Evolutionary conservation across 2,113 vertebrate species (phyloP).

Genomic region (Pomatorhinus ruficollis): DNA sequence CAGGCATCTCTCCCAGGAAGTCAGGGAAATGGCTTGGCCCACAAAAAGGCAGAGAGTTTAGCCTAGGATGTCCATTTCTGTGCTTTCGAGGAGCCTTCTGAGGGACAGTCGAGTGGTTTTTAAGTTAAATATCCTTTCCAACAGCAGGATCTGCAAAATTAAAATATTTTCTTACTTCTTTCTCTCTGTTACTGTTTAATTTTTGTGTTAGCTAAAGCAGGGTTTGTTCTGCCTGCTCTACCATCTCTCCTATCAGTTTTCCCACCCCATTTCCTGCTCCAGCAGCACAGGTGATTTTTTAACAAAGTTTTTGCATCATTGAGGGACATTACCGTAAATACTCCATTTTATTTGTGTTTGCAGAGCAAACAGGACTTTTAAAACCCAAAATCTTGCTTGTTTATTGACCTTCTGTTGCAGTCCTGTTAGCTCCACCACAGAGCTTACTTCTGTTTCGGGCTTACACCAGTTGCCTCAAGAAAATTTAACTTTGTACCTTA

Average conservation of each 20-base stretch:
- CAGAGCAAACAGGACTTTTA: background rate
- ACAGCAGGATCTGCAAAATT: background rate
- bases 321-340: background rate
- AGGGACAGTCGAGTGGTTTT: background rate
- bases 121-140: background rate
- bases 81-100: background rate
- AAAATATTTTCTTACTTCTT: background rate
- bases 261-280: background rate
- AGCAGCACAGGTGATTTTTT: background rate
- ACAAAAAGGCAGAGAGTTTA: background rate
- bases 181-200: background rate
- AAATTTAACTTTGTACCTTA: constrained; percentile 13
- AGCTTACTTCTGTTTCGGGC: background rate
- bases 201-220: background rate
- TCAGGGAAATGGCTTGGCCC: rapidly evolving
- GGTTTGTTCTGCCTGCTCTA: background rate
- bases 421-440: background rate
- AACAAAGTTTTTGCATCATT: background rate
- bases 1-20: rapidly evolving
- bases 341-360: background rate
- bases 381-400: background rate
- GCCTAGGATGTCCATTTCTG: background rate
- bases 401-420: background rate
- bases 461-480: background rate
- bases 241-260: background rate